These are phyloP conservation scores for Hylia prasina DNA, from an alignment of 2,113 vertebrate species.

Conservation along the genomic window DNA sequence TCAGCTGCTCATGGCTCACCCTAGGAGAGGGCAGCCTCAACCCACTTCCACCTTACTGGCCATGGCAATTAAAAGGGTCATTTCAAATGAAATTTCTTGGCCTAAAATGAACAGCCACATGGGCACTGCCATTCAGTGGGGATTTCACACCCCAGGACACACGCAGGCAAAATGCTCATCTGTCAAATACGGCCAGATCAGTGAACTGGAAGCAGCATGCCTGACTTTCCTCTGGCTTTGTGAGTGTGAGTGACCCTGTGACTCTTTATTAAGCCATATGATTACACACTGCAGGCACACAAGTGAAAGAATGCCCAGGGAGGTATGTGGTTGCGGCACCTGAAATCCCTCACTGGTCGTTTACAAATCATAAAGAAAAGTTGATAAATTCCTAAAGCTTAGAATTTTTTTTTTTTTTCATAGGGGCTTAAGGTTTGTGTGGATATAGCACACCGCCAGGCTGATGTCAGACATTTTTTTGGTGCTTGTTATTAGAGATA, in stretches of 20 bases:
- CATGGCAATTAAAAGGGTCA: neutral
- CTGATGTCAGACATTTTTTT: neutral
- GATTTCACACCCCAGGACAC: neutral
- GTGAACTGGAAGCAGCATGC: neutral
- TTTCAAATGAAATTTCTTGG: neutral
- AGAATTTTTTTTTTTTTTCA: neutral
- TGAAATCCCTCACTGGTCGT: neutral
- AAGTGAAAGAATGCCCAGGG: conserved; percentile 7
- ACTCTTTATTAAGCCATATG: conserved; percentile 26
- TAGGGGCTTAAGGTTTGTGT: neutral
- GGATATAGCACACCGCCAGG: neutral
- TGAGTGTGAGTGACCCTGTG: neutral
- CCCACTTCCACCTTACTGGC: neutral
- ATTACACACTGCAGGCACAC: neutral
- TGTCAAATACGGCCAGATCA: neutral
- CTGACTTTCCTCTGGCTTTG: neutral
- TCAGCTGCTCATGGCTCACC: neutral
- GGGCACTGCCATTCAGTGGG: neutral
- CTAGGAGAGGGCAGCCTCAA: neutral
- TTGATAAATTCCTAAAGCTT: conserved; percentile 23
- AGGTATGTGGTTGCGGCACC: neutral
- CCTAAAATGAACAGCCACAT: neutral
- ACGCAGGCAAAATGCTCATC: neutral
- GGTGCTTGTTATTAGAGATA: neutral
- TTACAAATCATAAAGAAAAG: conserved; percentile 27